Conservation (phyloP, 53 echinoderm and acorn worm species). For the Stichopus horrens region DNA sequence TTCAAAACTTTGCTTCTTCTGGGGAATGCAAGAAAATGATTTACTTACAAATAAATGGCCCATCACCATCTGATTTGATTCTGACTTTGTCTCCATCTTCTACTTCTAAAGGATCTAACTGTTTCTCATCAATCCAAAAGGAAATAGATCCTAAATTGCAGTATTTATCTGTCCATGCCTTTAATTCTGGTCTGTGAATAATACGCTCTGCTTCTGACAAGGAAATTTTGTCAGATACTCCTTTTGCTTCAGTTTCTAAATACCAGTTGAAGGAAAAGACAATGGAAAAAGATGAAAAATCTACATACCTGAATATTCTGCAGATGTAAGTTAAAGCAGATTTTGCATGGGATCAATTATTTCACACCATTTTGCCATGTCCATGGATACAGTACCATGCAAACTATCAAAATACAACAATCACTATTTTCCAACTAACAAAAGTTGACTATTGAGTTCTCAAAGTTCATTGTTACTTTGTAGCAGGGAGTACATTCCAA, state of each 20-base stretch:
- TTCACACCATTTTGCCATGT: no score
- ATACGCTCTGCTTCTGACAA: conserved; percentile 54
- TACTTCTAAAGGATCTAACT: conserved; percentile 79
- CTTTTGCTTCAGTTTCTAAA: conserved; percentile 85
- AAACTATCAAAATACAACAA: no score
- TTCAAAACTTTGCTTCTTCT: no score
- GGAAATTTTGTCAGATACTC: conserved; percentile 77
- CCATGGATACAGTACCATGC: no score
- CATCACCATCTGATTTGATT: conserved; percentile 78
- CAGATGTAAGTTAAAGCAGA: no score
- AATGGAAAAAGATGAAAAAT: no score
- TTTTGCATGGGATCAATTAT: no score
- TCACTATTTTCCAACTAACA: no score
- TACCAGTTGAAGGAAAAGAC: neutral
- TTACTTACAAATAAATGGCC: conserved; percentile 88
- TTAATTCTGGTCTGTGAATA: conserved; percentile 67
- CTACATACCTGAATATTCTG: no score
- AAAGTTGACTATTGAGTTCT: no score
- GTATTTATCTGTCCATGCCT: conserved; percentile 68
- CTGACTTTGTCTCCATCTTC: conserved; percentile 73
- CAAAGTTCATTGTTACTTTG: no score
- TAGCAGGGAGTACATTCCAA: no score
- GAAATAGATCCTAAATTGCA: conserved; percentile 67
- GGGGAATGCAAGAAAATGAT: neutral
- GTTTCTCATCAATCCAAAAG: conserved; percentile 81